Base-by-base conservation (phyloP, 2,113 vertebrate genomes). In the Semnornis frantzii region DNA sequence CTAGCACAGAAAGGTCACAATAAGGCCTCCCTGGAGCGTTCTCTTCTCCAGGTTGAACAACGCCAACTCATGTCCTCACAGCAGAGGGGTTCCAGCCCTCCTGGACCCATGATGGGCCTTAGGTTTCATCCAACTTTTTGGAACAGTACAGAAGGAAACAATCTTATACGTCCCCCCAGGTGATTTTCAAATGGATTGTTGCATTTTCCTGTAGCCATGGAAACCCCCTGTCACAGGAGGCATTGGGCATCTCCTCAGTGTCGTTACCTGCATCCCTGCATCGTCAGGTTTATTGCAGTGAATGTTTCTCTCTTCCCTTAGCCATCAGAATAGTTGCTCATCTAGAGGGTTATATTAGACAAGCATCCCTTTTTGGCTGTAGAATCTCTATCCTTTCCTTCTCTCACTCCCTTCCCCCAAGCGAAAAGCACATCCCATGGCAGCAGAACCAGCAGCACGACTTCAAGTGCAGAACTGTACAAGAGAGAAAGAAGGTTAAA, bases 401-500 rank as follows among this genome's bases (percentile, higher is more conserved):
- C 21, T 74, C 59, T 60, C 9, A 1, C 28, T 93, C 44, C 34
- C 33, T 54, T 58, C 33, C 31, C 52, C 80, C 30, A 64, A 50
- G 82, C 57, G 39, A 87, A 90, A 89, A 73, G 62, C 89, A 46
- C 48, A 52, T 88, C 80, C 73, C 6, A 39, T 3, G 8, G 62
- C 58, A 78, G 88, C 83, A 86, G 91, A 89, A 34, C 44, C 83
- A 39, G 72, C 87, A 54, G 75, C 2, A 0, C 0, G 0, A 7
- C 44, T 66, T 57, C 44, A 39, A 30, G 65, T 21, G 9, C 68
- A 54, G 57, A 85, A 9, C 57, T 10, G 62, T 17, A 7, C 25
- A 8, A 54, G 91, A 70, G 23, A 82, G 63, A 91, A 94, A 95
- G 87, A 66, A 96, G 91, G 93, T 94, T 93, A 94, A 83, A 92